Evolutionary conservation across 2,888 invertebrate species (phyloP).

Genomic region (Perdita meconis): DNA sequence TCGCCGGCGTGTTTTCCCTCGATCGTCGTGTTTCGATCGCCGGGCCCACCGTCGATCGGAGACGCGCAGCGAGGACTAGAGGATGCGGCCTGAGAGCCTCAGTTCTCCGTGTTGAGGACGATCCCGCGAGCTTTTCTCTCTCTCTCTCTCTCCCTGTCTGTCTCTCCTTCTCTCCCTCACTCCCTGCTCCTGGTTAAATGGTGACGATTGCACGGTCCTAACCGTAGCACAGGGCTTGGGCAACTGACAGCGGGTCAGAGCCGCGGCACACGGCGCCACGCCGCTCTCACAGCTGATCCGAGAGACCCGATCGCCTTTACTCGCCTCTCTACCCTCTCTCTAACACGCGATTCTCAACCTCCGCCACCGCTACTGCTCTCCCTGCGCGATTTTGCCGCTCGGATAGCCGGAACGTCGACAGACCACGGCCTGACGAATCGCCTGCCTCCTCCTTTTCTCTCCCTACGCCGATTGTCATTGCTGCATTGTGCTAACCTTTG

Average conservation of each 20-base stretch:
- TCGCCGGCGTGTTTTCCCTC: not conserved
- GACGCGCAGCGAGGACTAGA: slow-evolving; percentile 36
- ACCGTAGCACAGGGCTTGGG: slow-evolving; percentile 84
- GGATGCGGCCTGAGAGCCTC: slow-evolving; percentile 32
- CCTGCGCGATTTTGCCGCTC: slow-evolving; percentile 45
- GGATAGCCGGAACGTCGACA: slow-evolving; percentile 42
- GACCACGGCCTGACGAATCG: slow-evolving; percentile 21
- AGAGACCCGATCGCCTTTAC: slow-evolving; percentile 72
- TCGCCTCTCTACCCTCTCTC: slow-evolving; percentile 71
- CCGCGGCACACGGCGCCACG: slow-evolving; percentile 79
- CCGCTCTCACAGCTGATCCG: slow-evolving; percentile 80
- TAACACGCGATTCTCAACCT: slow-evolving; percentile 68
- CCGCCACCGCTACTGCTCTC: slow-evolving; percentile 53
- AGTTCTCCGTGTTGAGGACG: slow-evolving; percentile 17
- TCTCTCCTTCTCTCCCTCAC: not conserved
- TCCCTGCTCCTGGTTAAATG: slow-evolving; percentile 59
- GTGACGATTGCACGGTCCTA: slow-evolving; percentile 80
- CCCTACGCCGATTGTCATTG: not conserved
- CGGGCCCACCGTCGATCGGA: not conserved
- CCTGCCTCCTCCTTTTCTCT: not conserved
- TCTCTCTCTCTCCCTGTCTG: too few relatives aligned
- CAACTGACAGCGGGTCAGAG: slow-evolving; percentile 84
- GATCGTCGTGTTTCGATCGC: slow-evolving; percentile 29
- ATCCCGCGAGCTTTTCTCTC: slow-evolving; percentile 4
- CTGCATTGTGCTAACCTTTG: not conserved